Base-by-base conservation (phyloP, 2,888 invertebrate species). In the Esperia sulphurella region DNA sequence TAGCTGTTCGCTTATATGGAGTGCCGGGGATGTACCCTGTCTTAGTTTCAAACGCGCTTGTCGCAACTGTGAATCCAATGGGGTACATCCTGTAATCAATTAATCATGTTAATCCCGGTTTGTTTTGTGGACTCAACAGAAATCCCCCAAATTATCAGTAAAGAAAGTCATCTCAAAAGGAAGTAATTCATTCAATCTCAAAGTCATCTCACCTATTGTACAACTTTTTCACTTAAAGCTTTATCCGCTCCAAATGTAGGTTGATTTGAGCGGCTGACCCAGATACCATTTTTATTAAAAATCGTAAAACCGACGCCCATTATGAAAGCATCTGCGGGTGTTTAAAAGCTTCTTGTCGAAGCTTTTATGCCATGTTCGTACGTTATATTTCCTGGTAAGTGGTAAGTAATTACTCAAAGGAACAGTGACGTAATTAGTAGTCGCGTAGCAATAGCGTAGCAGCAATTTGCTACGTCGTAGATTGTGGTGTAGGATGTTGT, bases 231-330 rank as follows among this genome's bases (percentile, higher is more conserved):
- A 51, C 49, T 51, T 49, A 40, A 45, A 43, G 40, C 14, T 50
- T 52, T 6, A 13, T 51, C 48, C 54, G 48, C 49, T 8, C 40
- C 49, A 41, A 65, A 67, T 62, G 54, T 58, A 62, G 65, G 63
- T 65, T 65, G 61, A 59, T 57, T 59, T 60, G 53, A 21, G 35
- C 50, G 63, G 63, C 66, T 76, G 78, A 81, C 80, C 78, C 72
- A 67, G 70, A 79, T 78, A 74, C 61, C 68, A 67, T 68, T 72
- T 76, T 73, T 64, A 77, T 72, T 66, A 68, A 48, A 35, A 35
- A 10, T 1, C 35, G n/a, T n/a, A 35, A 43, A 43, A 14, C 35
- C 28, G 43, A 35, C 40, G 40, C 8, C 35, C 21, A 21, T 29
- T 35, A 31, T 38, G 38, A 45, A 38, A 44, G 45, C 45, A 21